phyloP scores from a whole-genome alignment of 2,113 vertebrate species.

The Ceyx melanurus region DNA sequence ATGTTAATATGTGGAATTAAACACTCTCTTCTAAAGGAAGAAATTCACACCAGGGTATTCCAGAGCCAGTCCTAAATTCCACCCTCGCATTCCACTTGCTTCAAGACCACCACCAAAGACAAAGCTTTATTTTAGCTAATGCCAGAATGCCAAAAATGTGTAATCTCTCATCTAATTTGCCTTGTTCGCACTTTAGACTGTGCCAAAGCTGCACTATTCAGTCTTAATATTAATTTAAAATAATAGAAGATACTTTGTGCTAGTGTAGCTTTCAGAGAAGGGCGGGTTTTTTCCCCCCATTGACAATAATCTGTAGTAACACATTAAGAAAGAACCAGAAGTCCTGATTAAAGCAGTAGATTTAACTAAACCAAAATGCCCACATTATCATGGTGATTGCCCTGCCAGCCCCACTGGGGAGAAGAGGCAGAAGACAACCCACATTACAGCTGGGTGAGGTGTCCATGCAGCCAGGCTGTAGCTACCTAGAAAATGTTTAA shows the following conservation, averaged over 20 bases:
- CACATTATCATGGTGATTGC: background rate
- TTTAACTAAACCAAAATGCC: background rate
- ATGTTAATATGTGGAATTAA: slow-evolving; percentile 74
- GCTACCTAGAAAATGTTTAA: background rate
- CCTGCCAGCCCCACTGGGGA: background rate
- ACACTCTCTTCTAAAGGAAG: slow-evolving; percentile 63
- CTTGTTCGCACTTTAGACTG: slow-evolving; percentile 16
- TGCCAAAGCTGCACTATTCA: background rate
- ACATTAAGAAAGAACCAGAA: background rate
- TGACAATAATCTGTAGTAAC: background rate
- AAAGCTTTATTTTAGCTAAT: slow-evolving; percentile 37
- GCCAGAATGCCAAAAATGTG: slow-evolving; percentile 50
- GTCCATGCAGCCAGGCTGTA: background rate
- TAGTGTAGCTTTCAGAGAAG: background rate
- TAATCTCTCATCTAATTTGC: background rate
- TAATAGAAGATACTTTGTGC: background rate
- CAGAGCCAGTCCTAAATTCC: background rate
- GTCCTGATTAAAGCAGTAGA: background rate
- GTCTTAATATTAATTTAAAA: slow-evolving; percentile 7
- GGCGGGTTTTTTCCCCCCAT: background rate
- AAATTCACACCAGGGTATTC: slow-evolving; percentile 61
- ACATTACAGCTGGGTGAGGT: background rate
- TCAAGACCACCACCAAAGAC: slow-evolving; percentile 53
- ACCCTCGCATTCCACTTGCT: slow-evolving; percentile 53
- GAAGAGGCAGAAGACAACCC: background rate